Conservation (phyloP, 2,888 invertebrate genomes). For the Leucania comma region DNA sequence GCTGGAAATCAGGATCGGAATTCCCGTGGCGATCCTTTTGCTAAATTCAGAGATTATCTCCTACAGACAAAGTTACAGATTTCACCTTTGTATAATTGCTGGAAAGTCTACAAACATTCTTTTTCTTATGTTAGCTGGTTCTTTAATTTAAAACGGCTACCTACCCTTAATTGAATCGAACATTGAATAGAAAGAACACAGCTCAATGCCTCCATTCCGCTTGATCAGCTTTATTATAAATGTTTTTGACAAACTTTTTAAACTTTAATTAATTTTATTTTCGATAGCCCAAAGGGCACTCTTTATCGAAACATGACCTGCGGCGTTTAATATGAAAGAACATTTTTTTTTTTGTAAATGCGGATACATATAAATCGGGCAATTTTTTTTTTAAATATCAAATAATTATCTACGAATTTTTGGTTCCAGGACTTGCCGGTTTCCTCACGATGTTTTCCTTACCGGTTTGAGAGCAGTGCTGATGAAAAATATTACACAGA, state of each 20-base stretch:
- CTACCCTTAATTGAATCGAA: slow-evolving; percentile 4
- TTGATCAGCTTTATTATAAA: slow-evolving; percentile 62
- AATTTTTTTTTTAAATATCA: too few relatives aligned
- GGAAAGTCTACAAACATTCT: not conserved
- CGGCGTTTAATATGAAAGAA: not conserved
- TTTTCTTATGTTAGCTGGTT: not conserved
- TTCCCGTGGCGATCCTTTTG: too few relatives aligned
- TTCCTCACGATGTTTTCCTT: too few relatives aligned
- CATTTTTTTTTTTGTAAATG: slow-evolving; percentile 2
- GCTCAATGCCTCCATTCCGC: slow-evolving; percentile 57
- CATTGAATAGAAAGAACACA: slow-evolving; percentile 30
- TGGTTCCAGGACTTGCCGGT: too few relatives aligned
- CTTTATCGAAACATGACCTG: not conserved
- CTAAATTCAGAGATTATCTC: too few relatives aligned
- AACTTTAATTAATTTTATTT: slow-evolving; percentile 37
- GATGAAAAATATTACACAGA: too few relatives aligned
- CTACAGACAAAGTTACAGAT: too few relatives aligned
- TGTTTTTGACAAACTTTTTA: slow-evolving; percentile 53
- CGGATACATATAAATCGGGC: not conserved
- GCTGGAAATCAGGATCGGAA: too few relatives aligned
- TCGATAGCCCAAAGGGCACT: not conserved
- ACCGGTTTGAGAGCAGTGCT: too few relatives aligned
- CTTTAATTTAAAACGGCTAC: slow-evolving; percentile 7
- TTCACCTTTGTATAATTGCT: too few relatives aligned
- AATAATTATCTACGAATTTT: too few relatives aligned